Evolutionary conservation across 64 coral and sea anemone species (phyloP).

Genomic region (Cladopsammia gracilis): DNA sequence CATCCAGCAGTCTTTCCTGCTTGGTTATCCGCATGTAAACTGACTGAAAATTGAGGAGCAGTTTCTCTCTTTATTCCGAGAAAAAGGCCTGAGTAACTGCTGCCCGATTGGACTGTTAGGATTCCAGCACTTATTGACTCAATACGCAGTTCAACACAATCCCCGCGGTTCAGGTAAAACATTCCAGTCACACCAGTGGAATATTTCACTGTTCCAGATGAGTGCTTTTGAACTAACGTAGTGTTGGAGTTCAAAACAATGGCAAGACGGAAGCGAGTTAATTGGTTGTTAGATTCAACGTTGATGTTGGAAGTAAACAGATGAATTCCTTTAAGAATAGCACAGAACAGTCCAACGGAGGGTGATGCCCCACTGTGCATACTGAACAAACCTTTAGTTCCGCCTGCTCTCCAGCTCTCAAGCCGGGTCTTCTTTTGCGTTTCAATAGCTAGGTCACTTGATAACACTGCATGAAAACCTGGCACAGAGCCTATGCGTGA

Average conservation of each 20-base stretch:
- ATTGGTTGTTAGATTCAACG: not conserved
- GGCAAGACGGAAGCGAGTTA: not conserved
- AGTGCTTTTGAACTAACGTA: not conserved
- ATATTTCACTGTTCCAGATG: not conserved
- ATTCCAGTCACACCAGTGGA: slow-evolving; percentile 3
- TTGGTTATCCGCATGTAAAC: not conserved
- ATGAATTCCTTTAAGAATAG: slow-evolving; percentile 32
- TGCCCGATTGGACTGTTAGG: not conserved
- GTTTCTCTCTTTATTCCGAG: not conserved
- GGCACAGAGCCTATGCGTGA: slow-evolving; percentile 48
- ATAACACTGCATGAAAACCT: slow-evolving; percentile 21
- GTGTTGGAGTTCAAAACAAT: slow-evolving; percentile 29
- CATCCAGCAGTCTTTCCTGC: not conserved
- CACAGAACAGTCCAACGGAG: slow-evolving; percentile 26
- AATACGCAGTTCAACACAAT: slow-evolving; percentile 18
- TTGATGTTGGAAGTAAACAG: slow-evolving; percentile 35
- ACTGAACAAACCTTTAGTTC: slow-evolving; percentile 19
- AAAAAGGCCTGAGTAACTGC: slow-evolving; percentile 36
- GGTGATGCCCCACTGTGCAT: slow-evolving; percentile 15
- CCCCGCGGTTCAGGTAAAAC: slow-evolving; percentile 18
- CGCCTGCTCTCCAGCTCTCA: not conserved
- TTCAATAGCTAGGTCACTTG: not conserved
- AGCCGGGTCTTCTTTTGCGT: not conserved
- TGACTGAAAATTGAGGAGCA: slow-evolving; percentile 13
- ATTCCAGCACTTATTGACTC: not conserved